Conservation (phyloP, 2,113 vertebrate species). For the Hystrix brachyura region DNA sequence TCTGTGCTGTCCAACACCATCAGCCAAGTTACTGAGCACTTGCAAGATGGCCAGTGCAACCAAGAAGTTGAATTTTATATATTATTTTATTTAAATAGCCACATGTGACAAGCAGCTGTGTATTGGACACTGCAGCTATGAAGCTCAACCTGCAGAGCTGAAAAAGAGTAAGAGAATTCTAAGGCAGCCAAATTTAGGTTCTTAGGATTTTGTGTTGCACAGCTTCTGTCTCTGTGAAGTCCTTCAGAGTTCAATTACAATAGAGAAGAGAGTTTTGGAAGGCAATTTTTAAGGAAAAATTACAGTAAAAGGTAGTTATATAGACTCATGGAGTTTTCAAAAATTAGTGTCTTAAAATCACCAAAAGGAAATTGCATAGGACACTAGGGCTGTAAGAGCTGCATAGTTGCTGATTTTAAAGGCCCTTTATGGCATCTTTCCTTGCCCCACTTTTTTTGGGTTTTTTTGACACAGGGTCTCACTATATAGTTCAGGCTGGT, state of each 20-base stretch:
- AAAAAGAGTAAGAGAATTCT: slow-evolving; percentile 52
- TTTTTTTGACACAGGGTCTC: not conserved
- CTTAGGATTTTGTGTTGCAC: not conserved
- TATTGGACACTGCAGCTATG: not conserved
- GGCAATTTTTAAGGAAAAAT: not conserved
- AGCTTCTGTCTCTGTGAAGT: not conserved
- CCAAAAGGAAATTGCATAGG: not conserved
- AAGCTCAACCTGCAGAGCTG: slow-evolving; percentile 29
- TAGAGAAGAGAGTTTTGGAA: not conserved
- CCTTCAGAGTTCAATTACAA: not conserved
- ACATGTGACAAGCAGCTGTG: not conserved
- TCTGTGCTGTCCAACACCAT: not conserved
- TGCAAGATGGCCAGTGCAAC: not conserved
- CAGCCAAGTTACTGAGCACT: not conserved
- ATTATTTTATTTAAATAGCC: not conserved
- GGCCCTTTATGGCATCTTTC: not conserved
- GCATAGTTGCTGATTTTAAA: not conserved
- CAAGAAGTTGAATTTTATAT: not conserved
- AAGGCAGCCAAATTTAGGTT: not conserved
- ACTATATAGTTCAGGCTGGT: not conserved
- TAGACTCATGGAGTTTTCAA: not conserved
- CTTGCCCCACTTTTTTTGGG: not conserved
- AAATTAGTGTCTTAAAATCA: not conserved
- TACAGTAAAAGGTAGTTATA: not conserved
- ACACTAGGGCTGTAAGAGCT: not conserved